Conservation (phyloP, 2,113 vertebrate genomes). For the Tauraco erythrolophus region DNA sequence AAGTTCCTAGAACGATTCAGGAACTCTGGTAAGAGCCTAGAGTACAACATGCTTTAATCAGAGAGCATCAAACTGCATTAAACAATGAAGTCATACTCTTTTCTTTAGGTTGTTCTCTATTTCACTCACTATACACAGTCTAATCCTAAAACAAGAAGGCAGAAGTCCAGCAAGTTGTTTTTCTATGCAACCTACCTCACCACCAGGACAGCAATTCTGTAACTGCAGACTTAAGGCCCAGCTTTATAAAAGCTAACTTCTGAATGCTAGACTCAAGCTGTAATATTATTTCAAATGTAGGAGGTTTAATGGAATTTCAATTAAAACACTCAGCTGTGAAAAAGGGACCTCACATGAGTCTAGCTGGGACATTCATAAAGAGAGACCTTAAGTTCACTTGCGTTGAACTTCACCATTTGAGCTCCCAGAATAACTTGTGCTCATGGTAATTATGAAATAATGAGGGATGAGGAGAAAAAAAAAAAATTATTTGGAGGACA, state of each 20-base stretch:
- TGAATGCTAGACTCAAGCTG: background rate
- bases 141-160: background rate
- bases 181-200: background rate
- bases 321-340: background rate
- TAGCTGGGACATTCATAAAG: background rate
- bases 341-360: background rate
- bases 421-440: background rate
- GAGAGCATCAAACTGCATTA: background rate
- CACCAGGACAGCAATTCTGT: background rate
- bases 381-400: background rate
- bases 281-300: background rate
- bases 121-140: background rate
- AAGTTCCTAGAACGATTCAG: background rate
- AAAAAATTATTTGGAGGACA: fast-evolving
- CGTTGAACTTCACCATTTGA: background rate
- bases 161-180: background rate
- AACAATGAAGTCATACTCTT: background rate
- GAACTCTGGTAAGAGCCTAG: background rate
- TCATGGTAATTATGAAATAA: background rate
- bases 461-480: background rate
- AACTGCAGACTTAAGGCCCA: background rate
- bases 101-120: background rate
- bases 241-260: background rate
- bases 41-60: background rate
- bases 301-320: background rate